Percentiles rank a stretch among this genome's conserved stretches.
Evolutionary conservation across 2,797 vertebrate species (phyloP).

Genomic region (Tympanoctomys barrerae): DNA sequence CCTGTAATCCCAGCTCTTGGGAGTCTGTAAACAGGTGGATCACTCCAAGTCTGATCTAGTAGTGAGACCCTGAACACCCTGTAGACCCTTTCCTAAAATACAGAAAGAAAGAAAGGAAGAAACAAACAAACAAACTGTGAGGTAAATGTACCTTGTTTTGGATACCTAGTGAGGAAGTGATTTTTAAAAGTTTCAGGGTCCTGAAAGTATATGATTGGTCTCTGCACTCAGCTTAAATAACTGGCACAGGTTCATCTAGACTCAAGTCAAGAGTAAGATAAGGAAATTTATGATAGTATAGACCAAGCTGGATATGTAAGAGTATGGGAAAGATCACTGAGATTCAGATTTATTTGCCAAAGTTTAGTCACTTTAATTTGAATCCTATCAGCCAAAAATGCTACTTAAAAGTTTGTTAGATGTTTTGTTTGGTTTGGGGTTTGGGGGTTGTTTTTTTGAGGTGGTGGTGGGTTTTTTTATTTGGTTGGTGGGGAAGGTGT

Average conservation of each 20-base stretch:
- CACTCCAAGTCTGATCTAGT: no score
- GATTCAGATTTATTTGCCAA: slow-evolving; percentile 46
- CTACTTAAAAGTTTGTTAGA: slow-evolving; percentile 31
- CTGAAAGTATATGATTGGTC: slow-evolving; percentile 46
- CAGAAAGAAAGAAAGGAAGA: slow-evolving; percentile 17
- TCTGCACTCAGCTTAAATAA: slow-evolving; percentile 12
- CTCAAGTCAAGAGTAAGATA: background rate
- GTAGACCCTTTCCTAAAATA: no score
- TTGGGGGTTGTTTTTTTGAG: background rate
- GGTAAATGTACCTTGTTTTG: slow-evolving; percentile 68
- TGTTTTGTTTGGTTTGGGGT: background rate
- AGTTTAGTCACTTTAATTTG: slow-evolving; percentile 29
- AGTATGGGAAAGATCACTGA: background rate
- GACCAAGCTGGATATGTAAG: background rate
- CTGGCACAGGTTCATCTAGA: background rate
- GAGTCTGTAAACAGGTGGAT: no score
- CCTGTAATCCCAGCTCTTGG: no score
- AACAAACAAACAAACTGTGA: slow-evolving; percentile 42
- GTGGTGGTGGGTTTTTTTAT: background rate
- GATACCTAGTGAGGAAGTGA: background rate
- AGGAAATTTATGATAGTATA: background rate
- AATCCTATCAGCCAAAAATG: slow-evolving; percentile 36
- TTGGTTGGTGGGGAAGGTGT: background rate
- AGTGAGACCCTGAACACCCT: no score
- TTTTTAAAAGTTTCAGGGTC: background rate